These are phyloP conservation scores for Dryoscopus gambensis DNA, from an alignment of 2,113 vertebrate species.

Conservation along the genomic window DNA sequence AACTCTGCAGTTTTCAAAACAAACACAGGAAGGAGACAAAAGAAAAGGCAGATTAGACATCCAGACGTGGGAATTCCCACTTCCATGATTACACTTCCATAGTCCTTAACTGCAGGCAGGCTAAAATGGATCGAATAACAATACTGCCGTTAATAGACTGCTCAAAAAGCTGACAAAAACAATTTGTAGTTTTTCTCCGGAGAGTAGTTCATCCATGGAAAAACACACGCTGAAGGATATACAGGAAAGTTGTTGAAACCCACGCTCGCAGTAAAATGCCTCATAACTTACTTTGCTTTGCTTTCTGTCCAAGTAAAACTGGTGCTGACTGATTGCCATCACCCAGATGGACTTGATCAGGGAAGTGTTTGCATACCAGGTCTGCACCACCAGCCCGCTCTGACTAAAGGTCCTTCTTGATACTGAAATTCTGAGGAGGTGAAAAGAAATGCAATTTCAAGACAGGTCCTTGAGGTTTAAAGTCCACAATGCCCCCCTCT, in stretches of 20 bases:
- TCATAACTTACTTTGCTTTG: conserved; percentile 91
- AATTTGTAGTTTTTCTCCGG: neutral
- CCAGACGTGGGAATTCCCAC: neutral
- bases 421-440: conserved; percentile 80
- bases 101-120: neutral
- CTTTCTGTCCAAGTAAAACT: conserved; percentile 97
- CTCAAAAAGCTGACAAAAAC: neutral
- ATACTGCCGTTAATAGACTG: neutral
- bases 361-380: conserved; percentile 97
- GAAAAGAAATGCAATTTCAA: neutral
- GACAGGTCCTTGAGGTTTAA: neutral
- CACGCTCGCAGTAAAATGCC: neutral
- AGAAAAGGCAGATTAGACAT: neutral
- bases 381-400: conserved; percentile 88
- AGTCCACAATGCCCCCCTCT: neutral
- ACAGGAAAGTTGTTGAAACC: neutral
- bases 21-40: neutral
- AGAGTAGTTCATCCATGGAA: neutral
- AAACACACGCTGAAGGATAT: neutral
- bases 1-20: neutral
- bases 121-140: neutral
- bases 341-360: conserved; percentile 99
- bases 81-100: neutral
- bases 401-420: conserved; percentile 93
- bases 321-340: conserved; percentile 99